Percentiles rank a stretch among this genome's conserved stretches.
Conservation (phyloP, 2,888 invertebrate species). For the Oscheius onirici region DNA sequence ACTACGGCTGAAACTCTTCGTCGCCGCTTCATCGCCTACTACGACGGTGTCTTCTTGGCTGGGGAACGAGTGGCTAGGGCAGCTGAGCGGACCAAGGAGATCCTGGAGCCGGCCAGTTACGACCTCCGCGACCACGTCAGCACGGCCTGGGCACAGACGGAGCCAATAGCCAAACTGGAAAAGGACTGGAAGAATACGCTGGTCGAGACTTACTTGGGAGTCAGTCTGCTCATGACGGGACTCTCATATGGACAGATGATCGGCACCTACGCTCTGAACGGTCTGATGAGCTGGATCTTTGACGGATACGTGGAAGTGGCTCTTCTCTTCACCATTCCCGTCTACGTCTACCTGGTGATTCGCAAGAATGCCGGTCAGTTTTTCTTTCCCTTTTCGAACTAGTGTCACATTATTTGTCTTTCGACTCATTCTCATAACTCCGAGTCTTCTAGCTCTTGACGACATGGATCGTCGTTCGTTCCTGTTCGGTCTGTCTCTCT, state of each 20-base stretch:
- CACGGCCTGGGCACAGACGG: constrained; percentile 9
- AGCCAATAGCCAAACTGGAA: constrained; percentile 45
- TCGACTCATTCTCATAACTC: background rate
- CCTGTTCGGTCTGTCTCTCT: constrained; percentile 42
- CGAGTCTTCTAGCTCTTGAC: constrained; percentile 36
- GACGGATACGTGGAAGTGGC: constrained; percentile 42
- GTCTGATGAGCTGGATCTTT: constrained; percentile 47
- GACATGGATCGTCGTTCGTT: constrained; percentile 57
- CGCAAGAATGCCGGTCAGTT: constrained; percentile 48
- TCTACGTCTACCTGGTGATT: constrained; percentile 45
- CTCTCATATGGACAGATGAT: constrained; percentile 51
- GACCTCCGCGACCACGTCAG: constrained; percentile 54
- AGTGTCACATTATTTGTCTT: background rate
- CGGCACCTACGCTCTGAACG: constrained; percentile 47
- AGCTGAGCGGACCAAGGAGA: constrained; percentile 41
- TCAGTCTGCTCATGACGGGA: constrained; percentile 53
- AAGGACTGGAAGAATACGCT: constrained; percentile 52
- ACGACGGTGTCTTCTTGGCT: constrained; percentile 42
- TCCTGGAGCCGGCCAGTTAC: constrained; percentile 49
- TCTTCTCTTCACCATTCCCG: constrained; percentile 48
- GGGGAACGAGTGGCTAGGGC: constrained; percentile 38
- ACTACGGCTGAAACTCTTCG: constrained; percentile 68
- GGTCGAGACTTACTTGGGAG: constrained; percentile 61
- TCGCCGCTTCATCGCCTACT: constrained; percentile 58
- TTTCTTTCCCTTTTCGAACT: background rate